Base-by-base conservation (phyloP, 1,140 invertebrate species). In the Spodoptera frugiperda region DNA sequence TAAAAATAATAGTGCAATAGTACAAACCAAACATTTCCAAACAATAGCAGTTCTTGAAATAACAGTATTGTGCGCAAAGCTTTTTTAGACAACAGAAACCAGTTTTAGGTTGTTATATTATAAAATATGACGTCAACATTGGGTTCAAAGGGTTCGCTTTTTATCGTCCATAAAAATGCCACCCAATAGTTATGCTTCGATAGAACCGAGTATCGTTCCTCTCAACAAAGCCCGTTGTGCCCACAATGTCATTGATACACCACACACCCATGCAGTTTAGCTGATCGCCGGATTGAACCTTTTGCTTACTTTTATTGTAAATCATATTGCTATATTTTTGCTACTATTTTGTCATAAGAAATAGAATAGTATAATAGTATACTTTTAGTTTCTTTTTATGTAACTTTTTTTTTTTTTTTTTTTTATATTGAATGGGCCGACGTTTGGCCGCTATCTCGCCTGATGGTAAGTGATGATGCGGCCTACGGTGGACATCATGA, bases 111-210 rank as follows among this genome's bases (percentile, higher is more conserved):
- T 30, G 54, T 57, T 14, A 30, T 57, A 14, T 39, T 39, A 53
- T 53, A 53, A 15, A 53, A 53, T 53, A 53, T 33, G 30, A 63
- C 39, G 33, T 63, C 59, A 61, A 61, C 57, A 39, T 2, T 15
- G n/a, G 15, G n/a, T 25, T 63, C 33, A 63, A 63, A 63, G 54
- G 54, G 54, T 57, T 30, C 11, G 17, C 30, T 44, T 63, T 39
- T 63, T 63, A 63, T 44, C 33, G 33, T 19, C 33, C 33, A 63
- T 63, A 63, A 63, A 63, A 63, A 19, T 63, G 59, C 17, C 59
- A 63, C 10, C 14, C 59, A 63, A 63, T 63, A 44, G 33, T 63
- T 44, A 44, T 63, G 33, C 33, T 12, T 9, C n/a, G 59, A 63
- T 44, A 33, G 33, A n/a, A 63, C 15, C 33, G 59, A 17, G 33